These are phyloP conservation scores for Macrosoma leucophasiata DNA, from an alignment of 2,888 invertebrate genomes.

Conservation along the genomic window DNA sequence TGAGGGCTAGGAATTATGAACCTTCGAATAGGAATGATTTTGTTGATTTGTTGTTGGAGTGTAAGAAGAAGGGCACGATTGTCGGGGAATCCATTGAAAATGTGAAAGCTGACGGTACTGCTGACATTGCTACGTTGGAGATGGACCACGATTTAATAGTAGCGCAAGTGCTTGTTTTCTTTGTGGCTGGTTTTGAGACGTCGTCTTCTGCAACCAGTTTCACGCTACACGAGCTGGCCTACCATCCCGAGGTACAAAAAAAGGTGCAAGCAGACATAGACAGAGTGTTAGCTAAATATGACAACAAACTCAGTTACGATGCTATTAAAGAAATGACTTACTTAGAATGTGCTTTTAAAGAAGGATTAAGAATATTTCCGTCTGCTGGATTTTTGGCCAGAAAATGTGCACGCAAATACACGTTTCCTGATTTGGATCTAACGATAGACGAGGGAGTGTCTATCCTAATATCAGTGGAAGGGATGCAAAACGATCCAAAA, in stretches of 20 bases:
- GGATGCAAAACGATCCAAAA: constrained; percentile 41
- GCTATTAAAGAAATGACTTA: constrained; percentile 47
- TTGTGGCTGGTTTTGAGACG: constrained; percentile 51
- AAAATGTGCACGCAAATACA: constrained; percentile 35
- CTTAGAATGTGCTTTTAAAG: constrained; percentile 42
- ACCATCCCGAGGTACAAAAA: constrained; percentile 36
- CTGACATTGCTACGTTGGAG: constrained; percentile 32
- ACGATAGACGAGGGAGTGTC: constrained; percentile 39
- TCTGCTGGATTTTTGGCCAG: constrained; percentile 42
- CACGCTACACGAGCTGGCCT: constrained; percentile 50
- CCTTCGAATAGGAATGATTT: constrained; percentile 46
- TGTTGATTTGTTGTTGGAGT: constrained; percentile 44
- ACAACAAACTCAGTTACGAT: constrained; percentile 40
- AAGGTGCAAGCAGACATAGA: constrained; percentile 45
- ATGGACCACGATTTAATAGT: constrained; percentile 40
- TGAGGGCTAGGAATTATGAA: constrained; percentile 37
- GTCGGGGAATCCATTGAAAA: constrained; percentile 42
- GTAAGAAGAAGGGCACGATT: constrained; percentile 38
- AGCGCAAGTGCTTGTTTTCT: constrained; percentile 49
- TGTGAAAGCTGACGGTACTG: constrained; percentile 35
- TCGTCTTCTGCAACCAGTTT: constrained; percentile 49
- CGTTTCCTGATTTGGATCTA: constrained; percentile 36
- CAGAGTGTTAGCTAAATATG: constrained; percentile 34
- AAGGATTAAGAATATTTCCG: constrained; percentile 45
- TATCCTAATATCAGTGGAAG: constrained; percentile 32